Conservation (phyloP, 2,113 vertebrate species). For the Gymnobelideus leadbeateri region DNA sequence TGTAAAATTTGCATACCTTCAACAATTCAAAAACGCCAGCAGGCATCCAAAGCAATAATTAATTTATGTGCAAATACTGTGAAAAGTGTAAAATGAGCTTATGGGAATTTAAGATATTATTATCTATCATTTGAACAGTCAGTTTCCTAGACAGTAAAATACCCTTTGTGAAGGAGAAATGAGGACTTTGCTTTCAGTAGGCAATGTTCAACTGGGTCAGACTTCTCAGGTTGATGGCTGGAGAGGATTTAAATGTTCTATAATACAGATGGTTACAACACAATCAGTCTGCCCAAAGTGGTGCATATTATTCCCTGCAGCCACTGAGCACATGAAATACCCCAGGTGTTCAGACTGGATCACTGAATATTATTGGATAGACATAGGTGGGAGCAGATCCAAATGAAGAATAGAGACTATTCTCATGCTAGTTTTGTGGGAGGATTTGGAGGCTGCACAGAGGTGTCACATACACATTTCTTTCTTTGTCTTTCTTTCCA, state of each 20-base stretch:
- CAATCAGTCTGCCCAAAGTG: not conserved
- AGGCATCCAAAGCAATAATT: not conserved
- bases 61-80: not conserved
- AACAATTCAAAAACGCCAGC: not conserved
- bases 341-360: not conserved
- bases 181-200: not conserved
- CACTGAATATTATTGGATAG: not conserved
- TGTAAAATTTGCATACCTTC: not conserved
- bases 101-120: not conserved
- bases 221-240: not conserved
- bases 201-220: not conserved
- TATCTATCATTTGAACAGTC: not conserved
- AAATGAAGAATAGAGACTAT: not conserved
- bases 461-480: not conserved
- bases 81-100: not conserved
- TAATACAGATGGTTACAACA: not conserved
- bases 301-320: not conserved
- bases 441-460: not conserved
- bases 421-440: not conserved
- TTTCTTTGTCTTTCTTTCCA: not conserved
- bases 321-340: not conserved
- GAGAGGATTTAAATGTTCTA: not conserved
- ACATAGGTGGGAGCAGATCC: not conserved
- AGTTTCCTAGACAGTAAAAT: not conserved
- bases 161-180: not conserved